A percentile compares a stretch with the other conserved stretches of the same genome.
Evolutionary conservation across 2,113 vertebrate species (phyloP).

Genomic region (Myrmophylax atrothorax): DNA sequence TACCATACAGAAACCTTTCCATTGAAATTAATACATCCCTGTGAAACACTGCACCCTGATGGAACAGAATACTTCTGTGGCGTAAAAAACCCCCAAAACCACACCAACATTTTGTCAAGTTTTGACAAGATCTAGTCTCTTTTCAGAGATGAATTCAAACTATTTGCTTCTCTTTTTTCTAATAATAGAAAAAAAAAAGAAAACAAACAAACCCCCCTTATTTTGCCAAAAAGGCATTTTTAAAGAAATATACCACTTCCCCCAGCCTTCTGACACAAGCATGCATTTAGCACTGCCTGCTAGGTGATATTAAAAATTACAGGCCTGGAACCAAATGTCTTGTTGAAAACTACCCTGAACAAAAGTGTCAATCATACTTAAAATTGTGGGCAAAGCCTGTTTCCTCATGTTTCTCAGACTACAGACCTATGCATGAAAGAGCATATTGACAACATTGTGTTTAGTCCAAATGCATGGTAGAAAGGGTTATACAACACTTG

Average conservation of each 20-base stretch:
- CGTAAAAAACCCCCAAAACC: not conserved
- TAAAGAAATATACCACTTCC: not conserved
- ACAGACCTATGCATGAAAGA: not conserved
- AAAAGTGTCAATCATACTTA: not conserved
- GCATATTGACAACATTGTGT: not conserved
- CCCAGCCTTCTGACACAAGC: not conserved
- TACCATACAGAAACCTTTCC: not conserved
- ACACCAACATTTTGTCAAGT: not conserved
- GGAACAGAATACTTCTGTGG: not conserved
- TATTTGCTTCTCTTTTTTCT: not conserved
- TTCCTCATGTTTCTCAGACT: not conserved
- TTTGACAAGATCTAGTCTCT: constrained; percentile 1
- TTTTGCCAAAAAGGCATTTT: not conserved
- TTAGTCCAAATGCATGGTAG: not conserved
- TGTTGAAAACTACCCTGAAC: not conserved
- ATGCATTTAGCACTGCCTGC: not conserved
- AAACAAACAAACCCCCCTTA: not conserved
- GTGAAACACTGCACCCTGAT: not conserved
- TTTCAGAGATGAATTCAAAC: not conserved
- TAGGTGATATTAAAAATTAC: not conserved
- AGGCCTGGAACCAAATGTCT: not conserved
- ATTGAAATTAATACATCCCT: not conserved
- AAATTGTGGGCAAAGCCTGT: not conserved
- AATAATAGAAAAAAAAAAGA: not conserved
- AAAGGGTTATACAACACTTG: not conserved